Percentiles rank a stretch among this genome's conserved stretches.
Evolutionary conservation across 1,140 invertebrate genomes (phyloP).

Genomic region (Dendroctonus ponderosae): DNA sequence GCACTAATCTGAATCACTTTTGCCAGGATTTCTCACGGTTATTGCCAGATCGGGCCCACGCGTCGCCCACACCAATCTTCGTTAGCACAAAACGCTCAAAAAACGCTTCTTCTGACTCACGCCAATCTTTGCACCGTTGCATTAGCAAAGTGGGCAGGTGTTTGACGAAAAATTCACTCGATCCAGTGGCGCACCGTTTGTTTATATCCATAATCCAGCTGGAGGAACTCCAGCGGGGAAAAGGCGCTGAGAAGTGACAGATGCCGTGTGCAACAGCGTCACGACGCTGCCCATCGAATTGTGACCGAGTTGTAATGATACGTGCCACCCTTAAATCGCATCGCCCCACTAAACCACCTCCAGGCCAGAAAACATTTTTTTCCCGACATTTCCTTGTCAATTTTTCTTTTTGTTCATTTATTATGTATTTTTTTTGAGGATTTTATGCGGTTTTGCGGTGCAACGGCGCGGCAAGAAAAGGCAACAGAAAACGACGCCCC

Average conservation of each 20-base stretch:
- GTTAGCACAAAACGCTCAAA: slow-evolving; percentile 7
- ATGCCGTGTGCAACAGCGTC: slow-evolving; percentile 16
- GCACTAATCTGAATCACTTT: slow-evolving; percentile 28
- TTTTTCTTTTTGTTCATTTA: too few species aligned
- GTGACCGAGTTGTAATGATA: slow-evolving; percentile 16
- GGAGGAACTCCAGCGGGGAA: neutral
- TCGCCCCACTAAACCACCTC: too few species aligned
- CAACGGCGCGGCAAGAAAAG: too few species aligned
- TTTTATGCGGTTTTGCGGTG: too few species aligned
- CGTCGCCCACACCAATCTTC: slow-evolving; percentile 3
- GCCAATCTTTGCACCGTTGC: neutral
- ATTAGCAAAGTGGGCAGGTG: neutral
- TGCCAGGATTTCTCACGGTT: slow-evolving; percentile 33
- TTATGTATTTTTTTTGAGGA: too few species aligned
- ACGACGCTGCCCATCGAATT: slow-evolving; percentile 8
- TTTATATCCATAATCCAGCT: neutral
- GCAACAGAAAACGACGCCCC: too few species aligned
- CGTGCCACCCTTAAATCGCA: neutral
- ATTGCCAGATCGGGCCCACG: slow-evolving; percentile 2
- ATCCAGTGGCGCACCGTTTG: neutral
- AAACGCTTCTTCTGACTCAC: neutral
- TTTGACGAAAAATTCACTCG: neutral
- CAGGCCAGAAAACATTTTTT: neutral
- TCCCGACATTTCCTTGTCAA: too few species aligned
- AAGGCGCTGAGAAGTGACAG: slow-evolving; percentile 13